phyloP scores from a whole-genome alignment of 2,113 vertebrate genomes.

The Barbus barbus region DNA sequence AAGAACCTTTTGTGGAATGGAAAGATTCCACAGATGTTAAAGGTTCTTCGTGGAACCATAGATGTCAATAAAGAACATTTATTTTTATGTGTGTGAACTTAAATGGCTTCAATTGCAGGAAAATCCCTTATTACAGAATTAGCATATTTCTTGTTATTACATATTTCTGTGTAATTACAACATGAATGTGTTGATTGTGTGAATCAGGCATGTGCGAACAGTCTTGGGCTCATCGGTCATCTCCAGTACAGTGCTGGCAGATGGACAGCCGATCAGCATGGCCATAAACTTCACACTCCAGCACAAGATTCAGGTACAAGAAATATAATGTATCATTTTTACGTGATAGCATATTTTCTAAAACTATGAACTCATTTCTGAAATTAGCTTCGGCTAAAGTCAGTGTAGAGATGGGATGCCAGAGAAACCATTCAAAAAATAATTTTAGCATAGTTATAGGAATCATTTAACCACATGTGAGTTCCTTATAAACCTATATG shows the following conservation, averaged over 20 bases:
- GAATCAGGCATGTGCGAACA: slow-evolving; percentile 74
- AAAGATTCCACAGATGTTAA: neutral
- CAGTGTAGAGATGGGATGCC: too few species aligned
- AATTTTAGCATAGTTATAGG: neutral
- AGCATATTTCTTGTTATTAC: neutral
- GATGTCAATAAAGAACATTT: too few species aligned
- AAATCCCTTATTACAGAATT: neutral
- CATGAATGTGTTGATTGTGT: neutral
- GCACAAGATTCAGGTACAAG: slow-evolving; percentile 75
- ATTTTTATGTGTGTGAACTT: too few species aligned
- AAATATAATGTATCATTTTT: neutral
- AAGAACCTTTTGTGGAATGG: neutral
- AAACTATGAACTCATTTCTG: neutral
- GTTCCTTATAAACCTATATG: neutral
- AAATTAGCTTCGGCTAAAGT: neutral
- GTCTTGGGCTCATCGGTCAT: slow-evolving; percentile 83
- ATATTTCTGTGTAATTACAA: neutral
- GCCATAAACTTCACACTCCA: slow-evolving; percentile 81
- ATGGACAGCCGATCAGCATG: slow-evolving; percentile 74
- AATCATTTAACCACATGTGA: neutral
- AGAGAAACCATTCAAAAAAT: neutral
- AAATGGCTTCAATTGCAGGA: neutral
- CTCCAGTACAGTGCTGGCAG: slow-evolving; percentile 78
- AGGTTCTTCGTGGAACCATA: too few species aligned
- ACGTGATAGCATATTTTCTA: neutral